These are phyloP conservation scores for Trichogramma pretiosum DNA, from an alignment of 1,140 invertebrate genomes.

Conservation along the genomic window DNA sequence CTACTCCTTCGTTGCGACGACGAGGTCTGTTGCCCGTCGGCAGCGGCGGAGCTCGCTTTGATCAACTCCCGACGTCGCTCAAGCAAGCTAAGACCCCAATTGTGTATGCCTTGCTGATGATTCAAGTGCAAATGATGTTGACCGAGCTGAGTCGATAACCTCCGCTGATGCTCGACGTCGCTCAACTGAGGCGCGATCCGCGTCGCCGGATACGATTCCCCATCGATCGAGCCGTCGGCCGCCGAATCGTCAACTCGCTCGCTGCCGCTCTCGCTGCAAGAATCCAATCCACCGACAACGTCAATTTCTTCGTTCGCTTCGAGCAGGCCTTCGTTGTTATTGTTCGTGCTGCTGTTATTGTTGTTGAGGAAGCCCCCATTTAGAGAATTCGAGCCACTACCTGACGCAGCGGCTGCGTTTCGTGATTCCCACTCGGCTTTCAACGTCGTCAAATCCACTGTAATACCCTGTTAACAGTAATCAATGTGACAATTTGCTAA, in stretches of 20 bases:
- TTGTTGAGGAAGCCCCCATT: constrained; percentile 28
- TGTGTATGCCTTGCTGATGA: constrained; percentile 40
- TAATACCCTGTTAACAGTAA: constrained; percentile 65
- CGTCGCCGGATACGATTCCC: constrained; percentile 34
- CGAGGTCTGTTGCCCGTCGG: constrained; percentile 10
- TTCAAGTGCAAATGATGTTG: constrained; percentile 39
- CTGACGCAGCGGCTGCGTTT: constrained; percentile 37
- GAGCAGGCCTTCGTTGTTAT: constrained; percentile 53
- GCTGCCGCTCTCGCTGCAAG: constrained; percentile 51
- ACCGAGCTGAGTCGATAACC: constrained; percentile 23
- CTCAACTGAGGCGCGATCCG: neutral
- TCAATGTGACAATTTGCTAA: too few species aligned
- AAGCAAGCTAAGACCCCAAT: constrained; percentile 39
- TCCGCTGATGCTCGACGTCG: constrained; percentile 16
- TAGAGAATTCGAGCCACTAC: constrained; percentile 24
- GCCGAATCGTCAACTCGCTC: constrained; percentile 52
- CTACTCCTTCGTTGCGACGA: constrained; percentile 31
- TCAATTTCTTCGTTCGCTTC: constrained; percentile 66
- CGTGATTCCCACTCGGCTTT: constrained; percentile 69
- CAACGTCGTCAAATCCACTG: constrained; percentile 76
- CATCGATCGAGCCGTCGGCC: constrained; percentile 53
- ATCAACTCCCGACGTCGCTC: constrained; percentile 39
- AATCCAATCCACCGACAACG: constrained; percentile 60
- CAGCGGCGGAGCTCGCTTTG: constrained; percentile 17
- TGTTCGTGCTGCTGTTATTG: constrained; percentile 10